Evolutionary conservation across 1,140 invertebrate species (phyloP).

Genomic region (Grapholita molesta): DNA sequence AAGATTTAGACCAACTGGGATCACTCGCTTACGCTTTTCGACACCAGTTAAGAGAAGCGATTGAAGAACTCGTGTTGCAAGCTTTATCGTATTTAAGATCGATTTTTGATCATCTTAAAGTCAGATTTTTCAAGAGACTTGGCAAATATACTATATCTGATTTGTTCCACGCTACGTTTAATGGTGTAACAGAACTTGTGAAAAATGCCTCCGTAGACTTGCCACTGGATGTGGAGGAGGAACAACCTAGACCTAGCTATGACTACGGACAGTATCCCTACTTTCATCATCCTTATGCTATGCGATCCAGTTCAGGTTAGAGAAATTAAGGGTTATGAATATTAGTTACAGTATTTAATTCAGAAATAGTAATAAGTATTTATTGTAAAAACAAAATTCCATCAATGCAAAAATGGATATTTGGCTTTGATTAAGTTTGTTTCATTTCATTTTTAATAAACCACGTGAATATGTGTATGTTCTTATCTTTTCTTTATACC

Average conservation of each 20-base stretch:
- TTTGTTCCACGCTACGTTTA: slow-evolving; percentile 36
- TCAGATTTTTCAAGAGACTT: slow-evolving; percentile 39
- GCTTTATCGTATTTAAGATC: slow-evolving; percentile 28
- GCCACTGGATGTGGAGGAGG: not conserved
- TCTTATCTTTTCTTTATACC: too few species aligned
- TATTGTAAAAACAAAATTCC: not conserved
- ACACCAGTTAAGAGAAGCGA: slow-evolving; percentile 39
- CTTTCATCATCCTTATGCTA: not conserved
- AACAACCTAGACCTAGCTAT: not conserved
- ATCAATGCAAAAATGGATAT: too few species aligned
- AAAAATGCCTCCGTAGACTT: not conserved
- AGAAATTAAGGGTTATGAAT: not conserved
- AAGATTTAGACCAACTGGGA: slow-evolving; percentile 3
- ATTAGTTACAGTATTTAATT: not conserved
- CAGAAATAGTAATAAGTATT: not conserved
- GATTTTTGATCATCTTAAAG: slow-evolving; percentile 36
- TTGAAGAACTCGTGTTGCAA: slow-evolving; percentile 37
- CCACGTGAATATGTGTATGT: too few species aligned
- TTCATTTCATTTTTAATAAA: too few species aligned
- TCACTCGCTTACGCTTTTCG: slow-evolving; percentile 35
- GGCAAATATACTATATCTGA: slow-evolving; percentile 40
- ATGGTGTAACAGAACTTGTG: slow-evolving; percentile 42
- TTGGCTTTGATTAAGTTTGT: too few species aligned
- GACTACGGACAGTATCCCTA: not conserved
- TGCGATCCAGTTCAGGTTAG: not conserved